Base-by-base conservation (phyloP, 2,113 vertebrate genomes). In the Vicugna pacos region DNA sequence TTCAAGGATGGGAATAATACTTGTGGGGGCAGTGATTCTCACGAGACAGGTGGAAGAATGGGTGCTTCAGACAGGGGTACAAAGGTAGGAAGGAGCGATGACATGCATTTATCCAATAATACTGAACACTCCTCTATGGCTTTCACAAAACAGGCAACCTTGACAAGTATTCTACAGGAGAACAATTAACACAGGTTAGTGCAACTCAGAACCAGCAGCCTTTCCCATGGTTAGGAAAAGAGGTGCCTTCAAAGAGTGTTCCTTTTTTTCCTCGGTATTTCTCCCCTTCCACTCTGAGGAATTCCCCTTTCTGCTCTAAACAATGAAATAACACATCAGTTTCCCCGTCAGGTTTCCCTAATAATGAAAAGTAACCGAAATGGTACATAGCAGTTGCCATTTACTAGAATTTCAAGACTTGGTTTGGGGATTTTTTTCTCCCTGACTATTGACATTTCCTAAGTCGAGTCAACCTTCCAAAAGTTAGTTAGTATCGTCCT, bases 331-430 rank as follows among this genome's bases (percentile, higher is more conserved):
- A 0, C 0, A 16, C 30, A 19, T 9, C 16, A 16, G 8, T n/a
- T 77, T 65, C 48, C 19, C 17, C 42, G 20, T 13, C 26, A 24
- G 6, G 38, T 42, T 42, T 83, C 54, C n/a, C 48, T 38, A 4
- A 50, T 5, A 0, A 26, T 0, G 14, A 80, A 62, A 4, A 62
- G 8, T 2, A 12, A 46, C 1, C 4, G 19, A 32, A 14, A 30
- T 0, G 3, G 10, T 35, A 6, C 70, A n/a, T 0, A 38, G 46
- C 28, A 30, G 30, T 20, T 38, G 20, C 20, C 22, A 2, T 19
- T 28, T 52, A n/a, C 1, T 22, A 69, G 62, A 46, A 89, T 19
- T 62, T 62, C 46, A 38, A 52, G 67, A 24, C 30, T 93, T 10
- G 15, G 6, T 35, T 22, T 70, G 42, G 46, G 19, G 5, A 58